Evolutionary conservation across 2,113 vertebrate genomes (phyloP).

Genomic region (Elaphurus davidianus): DNA sequence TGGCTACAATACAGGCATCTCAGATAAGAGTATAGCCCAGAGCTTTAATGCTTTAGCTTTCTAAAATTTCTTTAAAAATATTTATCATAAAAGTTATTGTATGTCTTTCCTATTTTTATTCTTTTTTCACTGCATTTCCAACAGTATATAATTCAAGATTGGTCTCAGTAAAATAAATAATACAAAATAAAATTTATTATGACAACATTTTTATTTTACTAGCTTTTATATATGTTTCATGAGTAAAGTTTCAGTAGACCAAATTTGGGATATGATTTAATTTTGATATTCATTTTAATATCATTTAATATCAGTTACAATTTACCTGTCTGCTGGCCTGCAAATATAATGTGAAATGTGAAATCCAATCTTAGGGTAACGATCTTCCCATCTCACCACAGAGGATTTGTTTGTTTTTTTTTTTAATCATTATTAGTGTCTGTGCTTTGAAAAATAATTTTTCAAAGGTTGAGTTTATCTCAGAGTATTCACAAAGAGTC

Average conservation of each 20-base stretch:
- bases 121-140: neutral
- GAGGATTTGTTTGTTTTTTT: neutral
- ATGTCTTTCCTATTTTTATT: neutral
- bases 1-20: neutral
- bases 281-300: too few species aligned
- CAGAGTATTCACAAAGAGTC: neutral
- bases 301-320: neutral
- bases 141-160: neutral
- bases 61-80: neutral
- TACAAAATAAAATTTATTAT: neutral
- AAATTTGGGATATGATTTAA: too few species aligned
- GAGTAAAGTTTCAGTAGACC: too few species aligned
- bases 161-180: constrained; percentile 24
- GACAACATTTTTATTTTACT: neutral
- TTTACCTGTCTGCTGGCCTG: neutral
- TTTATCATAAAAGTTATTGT: neutral
- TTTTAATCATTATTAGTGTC: neutral
- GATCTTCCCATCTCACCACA: neutral
- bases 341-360: neutral
- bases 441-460: neutral
- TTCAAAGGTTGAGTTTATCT: neutral
- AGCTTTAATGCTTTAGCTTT: neutral
- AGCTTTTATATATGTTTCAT: neutral
- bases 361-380: neutral
- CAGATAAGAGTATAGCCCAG: neutral